These are phyloP conservation scores for Biston betularia DNA, from an alignment of 2,888 invertebrate genomes.

Conservation along the genomic window DNA sequence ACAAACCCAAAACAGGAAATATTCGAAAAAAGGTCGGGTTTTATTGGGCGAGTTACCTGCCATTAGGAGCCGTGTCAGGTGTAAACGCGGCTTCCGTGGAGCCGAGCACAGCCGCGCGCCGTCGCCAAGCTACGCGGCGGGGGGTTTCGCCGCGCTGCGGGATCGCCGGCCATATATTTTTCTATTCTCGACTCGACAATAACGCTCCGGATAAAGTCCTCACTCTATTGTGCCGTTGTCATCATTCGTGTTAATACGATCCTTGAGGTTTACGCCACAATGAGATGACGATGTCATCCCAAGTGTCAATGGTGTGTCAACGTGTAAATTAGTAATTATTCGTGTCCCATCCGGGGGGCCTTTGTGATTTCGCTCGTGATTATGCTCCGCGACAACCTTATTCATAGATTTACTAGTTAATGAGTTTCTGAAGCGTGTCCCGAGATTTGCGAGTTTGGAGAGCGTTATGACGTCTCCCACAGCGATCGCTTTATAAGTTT, in stretches of 20 bases:
- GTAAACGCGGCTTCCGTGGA: constrained; percentile 83
- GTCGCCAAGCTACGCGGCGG: constrained; percentile 77
- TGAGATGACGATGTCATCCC: constrained; percentile 79
- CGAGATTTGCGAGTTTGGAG: constrained; percentile 60
- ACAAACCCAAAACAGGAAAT: constrained; percentile 82
- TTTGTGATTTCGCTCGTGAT: constrained; percentile 71
- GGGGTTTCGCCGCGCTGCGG: constrained; percentile 73
- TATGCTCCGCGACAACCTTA: constrained; percentile 63
- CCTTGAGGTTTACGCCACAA: constrained; percentile 85
- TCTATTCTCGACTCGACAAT: constrained; percentile 81
- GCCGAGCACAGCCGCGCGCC: constrained; percentile 54
- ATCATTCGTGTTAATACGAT: constrained; percentile 85
- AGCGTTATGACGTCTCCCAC: constrained; percentile 67
- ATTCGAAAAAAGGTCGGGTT: constrained; percentile 80
- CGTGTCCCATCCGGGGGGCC: constrained; percentile 75
- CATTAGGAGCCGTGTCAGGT: constrained; percentile 82
- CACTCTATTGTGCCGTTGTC: constrained; percentile 78
- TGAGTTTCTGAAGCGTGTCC: constrained; percentile 62
- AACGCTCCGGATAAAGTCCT: constrained; percentile 72
- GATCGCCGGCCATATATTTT: constrained; percentile 77
- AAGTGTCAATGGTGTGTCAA: constrained; percentile 81
- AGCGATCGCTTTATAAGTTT: constrained; percentile 64
- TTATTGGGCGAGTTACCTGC: constrained; percentile 84
- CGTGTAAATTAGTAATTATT: constrained; percentile 83
- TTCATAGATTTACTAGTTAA: constrained; percentile 62